Evolutionary conservation across 2,888 invertebrate species (phyloP).

Genomic region (Taenaris catops): DNA sequence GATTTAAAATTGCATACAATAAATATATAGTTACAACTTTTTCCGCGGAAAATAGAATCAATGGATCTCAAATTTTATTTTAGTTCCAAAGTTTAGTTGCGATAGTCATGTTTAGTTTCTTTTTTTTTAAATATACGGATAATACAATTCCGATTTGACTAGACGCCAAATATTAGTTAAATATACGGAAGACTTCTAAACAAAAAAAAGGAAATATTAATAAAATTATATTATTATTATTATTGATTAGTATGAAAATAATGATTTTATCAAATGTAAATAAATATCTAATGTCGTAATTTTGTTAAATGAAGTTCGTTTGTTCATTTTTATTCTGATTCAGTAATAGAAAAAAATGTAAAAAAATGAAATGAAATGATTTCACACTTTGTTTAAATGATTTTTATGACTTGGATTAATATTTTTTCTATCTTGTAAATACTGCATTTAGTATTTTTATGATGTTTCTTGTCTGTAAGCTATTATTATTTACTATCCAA

Average conservation of each 20-base stretch:
- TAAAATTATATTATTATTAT: too few species aligned
- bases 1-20: conserved; percentile 24
- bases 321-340: conserved; percentile 57
- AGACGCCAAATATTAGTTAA: conserved; percentile 75
- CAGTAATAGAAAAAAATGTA: conserved; percentile 33
- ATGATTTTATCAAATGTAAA: too few species aligned
- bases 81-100: conserved; percentile 66
- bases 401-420: conserved; percentile 37
- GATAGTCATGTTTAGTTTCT: conserved; percentile 61
- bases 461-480: conserved; percentile 56
- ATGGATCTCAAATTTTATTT: conserved; percentile 70
- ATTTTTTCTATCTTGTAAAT: conserved; percentile 57
- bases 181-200: conserved; percentile 22
- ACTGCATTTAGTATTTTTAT: conserved; percentile 73
- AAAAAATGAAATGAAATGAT: conserved; percentile 39
- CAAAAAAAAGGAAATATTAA: conserved; percentile 1
- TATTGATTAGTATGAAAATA: too few species aligned
- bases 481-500: conserved; percentile 36
- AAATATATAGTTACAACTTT: conserved; percentile 39
- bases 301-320: too few species aligned
- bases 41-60: conserved; percentile 35
- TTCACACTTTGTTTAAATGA: conserved; percentile 44
- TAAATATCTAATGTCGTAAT: too few species aligned
- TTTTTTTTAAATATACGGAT: conserved; percentile 32
- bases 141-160: conserved; percentile 47